Percentiles rank a stretch among this genome's conserved stretches.
These are phyloP conservation scores for Paramuricea clavata DNA, from an alignment of 92 coral and sea anemone species.

Conservation along the genomic window DNA sequence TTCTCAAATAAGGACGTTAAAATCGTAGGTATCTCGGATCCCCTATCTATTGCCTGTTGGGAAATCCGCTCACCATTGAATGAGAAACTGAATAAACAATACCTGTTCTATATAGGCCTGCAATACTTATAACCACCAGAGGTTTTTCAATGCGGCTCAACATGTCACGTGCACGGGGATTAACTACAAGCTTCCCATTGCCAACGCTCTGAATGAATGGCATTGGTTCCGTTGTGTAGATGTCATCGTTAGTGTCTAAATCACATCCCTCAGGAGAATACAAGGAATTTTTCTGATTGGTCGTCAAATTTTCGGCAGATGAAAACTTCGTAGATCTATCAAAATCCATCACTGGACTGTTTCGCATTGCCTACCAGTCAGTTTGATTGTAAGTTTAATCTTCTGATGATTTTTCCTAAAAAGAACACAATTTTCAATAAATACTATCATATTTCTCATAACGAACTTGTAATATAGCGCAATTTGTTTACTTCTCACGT, in stretches of 20 bases:
- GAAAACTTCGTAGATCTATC: neutral
- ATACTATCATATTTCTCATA: no score
- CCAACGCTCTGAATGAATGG: conserved; percentile 38
- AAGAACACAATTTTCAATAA: no score
- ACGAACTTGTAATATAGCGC: neutral
- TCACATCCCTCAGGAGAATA: neutral
- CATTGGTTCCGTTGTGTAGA: conserved; percentile 31
- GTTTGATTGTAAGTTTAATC: neutral
- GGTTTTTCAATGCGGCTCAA: conserved; percentile 39
- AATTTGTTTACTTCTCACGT: neutral
- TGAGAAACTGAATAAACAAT: no score
- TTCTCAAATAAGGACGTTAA: no score
- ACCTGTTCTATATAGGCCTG: conserved; percentile 50
- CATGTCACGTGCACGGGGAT: conserved; percentile 38
- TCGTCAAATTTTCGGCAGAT: neutral
- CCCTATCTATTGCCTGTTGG: no score
- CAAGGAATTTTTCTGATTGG: neutral
- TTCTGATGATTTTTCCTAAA: no score
- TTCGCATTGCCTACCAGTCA: neutral
- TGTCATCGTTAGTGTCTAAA: neutral
- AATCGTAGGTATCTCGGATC: no score
- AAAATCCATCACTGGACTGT: conserved; percentile 1
- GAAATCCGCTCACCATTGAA: no score
- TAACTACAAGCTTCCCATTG: conserved; percentile 39
- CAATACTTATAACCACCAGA: conserved; percentile 40